Conservation (phyloP, 2,888 invertebrate genomes). For the Chironomus tentans region DNA sequence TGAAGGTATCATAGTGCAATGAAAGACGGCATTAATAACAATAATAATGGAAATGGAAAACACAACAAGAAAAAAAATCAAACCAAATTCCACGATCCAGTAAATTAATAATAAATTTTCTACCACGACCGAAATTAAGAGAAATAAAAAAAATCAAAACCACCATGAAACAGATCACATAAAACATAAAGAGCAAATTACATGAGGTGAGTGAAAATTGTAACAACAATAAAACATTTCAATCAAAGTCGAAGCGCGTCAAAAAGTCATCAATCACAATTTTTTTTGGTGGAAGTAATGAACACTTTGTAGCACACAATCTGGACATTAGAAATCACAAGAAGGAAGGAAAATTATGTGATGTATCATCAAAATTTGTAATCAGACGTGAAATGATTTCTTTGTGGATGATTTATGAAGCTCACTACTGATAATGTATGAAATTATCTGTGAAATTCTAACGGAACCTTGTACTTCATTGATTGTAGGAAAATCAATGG, state of each 20-base stretch:
- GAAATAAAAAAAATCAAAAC: not conserved
- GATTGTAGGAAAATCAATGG: not conserved
- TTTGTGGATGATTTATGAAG: not conserved
- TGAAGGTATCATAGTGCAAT: not conserved
- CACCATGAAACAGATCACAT: not conserved
- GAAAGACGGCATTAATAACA: too few species aligned
- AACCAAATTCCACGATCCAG: not conserved
- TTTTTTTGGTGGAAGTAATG: too few species aligned
- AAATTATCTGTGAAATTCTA: not conserved
- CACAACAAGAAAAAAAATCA: not conserved
- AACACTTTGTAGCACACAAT: too few species aligned
- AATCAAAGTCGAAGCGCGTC: not conserved
- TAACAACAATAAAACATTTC: not conserved
- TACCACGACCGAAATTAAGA: not conserved
- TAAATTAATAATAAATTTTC: not conserved
- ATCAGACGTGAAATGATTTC: not conserved
- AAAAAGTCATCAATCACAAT: not conserved
- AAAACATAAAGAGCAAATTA: too few species aligned
- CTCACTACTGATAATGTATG: not conserved
- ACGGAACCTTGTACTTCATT: not conserved
- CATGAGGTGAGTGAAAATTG: not conserved
- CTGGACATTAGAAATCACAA: not conserved
- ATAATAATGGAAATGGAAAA: too few species aligned
- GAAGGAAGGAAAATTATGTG: not conserved
- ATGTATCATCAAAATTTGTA: not conserved